phyloP scores from a whole-genome alignment of 2,888 invertebrate species.

The Thymelicus lineola region DNA sequence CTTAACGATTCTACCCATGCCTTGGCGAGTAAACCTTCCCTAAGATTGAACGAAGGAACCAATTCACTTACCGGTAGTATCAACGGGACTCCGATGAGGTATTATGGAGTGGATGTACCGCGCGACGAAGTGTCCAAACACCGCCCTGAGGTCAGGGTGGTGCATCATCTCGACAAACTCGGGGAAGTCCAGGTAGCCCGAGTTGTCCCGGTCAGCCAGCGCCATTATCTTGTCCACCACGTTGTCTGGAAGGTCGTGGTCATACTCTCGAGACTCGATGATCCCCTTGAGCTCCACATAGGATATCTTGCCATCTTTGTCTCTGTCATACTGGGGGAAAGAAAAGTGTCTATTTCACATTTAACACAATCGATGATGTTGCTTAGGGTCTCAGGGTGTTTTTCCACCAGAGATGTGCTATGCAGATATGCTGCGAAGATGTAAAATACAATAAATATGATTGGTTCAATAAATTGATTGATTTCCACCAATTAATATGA shows the following conservation, averaged over 20 bases:
- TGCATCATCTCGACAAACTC: constrained; percentile 91
- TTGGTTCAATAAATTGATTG: too few species aligned
- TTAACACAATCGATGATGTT: too few species aligned
- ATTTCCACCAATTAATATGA: too few species aligned
- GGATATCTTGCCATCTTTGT: constrained; percentile 89
- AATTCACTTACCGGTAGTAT: constrained; percentile 68
- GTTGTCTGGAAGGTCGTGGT: constrained; percentile 88
- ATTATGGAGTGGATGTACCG: constrained; percentile 86
- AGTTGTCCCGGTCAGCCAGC: constrained; percentile 86
- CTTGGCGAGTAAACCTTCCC: too few species aligned
- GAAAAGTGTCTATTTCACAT: neutral
- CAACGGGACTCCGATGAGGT: constrained; percentile 82
- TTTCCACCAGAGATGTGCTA: too few species aligned
- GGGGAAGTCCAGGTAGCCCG: constrained; percentile 88
- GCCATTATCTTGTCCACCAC: constrained; percentile 88
- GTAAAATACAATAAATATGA: too few species aligned
- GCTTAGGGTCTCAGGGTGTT: too few species aligned
- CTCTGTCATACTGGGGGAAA: constrained; percentile 87
- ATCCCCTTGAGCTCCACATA: constrained; percentile 87
- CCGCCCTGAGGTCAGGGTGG: constrained; percentile 85
- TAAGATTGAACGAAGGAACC: too few species aligned
- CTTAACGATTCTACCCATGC: too few species aligned
- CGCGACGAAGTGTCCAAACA: constrained; percentile 87
- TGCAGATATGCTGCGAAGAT: too few species aligned
- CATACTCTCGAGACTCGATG: constrained; percentile 85